Evolutionary conservation across 2,888 invertebrate genomes (phyloP).

Genomic region (Odontocerum albicorne): DNA sequence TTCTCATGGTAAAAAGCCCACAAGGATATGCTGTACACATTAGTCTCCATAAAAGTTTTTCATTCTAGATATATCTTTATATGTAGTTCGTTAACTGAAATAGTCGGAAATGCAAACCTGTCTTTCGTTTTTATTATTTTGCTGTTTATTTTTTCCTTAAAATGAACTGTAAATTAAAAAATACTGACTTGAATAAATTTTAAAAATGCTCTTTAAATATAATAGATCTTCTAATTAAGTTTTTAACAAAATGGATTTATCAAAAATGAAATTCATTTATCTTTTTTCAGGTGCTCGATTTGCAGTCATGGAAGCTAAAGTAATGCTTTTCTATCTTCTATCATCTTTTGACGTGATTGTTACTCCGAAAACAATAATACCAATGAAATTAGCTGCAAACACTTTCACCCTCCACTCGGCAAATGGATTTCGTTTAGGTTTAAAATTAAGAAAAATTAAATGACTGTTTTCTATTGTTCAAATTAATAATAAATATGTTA

Average conservation of each 20-base stretch:
- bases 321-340: constrained; percentile 37
- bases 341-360: constrained; percentile 38
- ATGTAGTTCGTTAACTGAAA: too few species aligned
- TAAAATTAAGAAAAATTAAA: constrained; percentile 34
- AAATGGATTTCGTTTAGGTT: constrained; percentile 39
- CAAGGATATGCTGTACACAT: too few species aligned
- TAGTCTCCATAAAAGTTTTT: too few species aligned
- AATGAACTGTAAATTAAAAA: background rate
- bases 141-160: background rate
- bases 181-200: too few species aligned
- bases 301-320: constrained; percentile 41
- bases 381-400: constrained; percentile 37
- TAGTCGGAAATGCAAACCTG: too few species aligned
- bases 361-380: constrained; percentile 39
- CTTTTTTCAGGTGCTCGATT: constrained; percentile 40
- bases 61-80: too few species aligned
- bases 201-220: background rate
- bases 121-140: too few species aligned
- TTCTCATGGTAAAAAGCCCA: too few species aligned
- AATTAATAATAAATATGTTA: too few species aligned
- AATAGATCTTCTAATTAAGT: background rate
- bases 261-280: background rate
- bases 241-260: background rate
- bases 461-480: too few species aligned
- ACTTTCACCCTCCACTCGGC: constrained; percentile 35